A percentile compares a stretch with the other conserved stretches of the same genome.
Conservation (phyloP, 1,140 invertebrate species). For the Pseudomyrmex flavicornis region DNA sequence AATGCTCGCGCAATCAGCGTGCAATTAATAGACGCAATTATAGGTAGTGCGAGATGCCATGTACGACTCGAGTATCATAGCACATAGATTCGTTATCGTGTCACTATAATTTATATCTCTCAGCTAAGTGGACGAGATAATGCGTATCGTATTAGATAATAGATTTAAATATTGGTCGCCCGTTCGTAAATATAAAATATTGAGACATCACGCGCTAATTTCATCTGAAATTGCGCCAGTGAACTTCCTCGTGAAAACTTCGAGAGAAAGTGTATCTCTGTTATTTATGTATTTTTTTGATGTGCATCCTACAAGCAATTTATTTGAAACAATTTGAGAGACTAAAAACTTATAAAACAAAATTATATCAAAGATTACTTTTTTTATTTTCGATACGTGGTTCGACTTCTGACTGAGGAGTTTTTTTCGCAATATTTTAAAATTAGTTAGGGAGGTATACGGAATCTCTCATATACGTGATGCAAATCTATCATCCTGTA, state of each 20-base stretch:
- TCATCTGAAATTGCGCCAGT: background rate
- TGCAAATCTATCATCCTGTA: no score
- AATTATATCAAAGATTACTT: no score
- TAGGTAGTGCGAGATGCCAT: background rate
- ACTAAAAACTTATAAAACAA: no score
- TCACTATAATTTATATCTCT: background rate
- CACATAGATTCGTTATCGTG: background rate
- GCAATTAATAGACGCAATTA: conserved; percentile 19
- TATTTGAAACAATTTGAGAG: no score
- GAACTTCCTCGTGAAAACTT: background rate
- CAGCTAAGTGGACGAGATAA: background rate
- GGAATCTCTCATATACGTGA: no score
- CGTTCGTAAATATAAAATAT: background rate
- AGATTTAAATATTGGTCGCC: background rate
- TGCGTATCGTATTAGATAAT: background rate
- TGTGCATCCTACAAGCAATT: no score
- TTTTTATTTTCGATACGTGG: no score
- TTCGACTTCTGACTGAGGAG: no score
- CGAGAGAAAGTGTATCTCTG: no score
- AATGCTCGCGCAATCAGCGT: background rate
- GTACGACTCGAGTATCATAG: background rate
- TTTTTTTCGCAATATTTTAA: no score
- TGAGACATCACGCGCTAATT: background rate
- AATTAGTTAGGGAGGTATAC: no score
- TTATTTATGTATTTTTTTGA: no score